A percentile compares a stretch with the other conserved stretches of the same genome.
Conservation (phyloP, 2,113 vertebrate species). For the Python bivittatus region DNA sequence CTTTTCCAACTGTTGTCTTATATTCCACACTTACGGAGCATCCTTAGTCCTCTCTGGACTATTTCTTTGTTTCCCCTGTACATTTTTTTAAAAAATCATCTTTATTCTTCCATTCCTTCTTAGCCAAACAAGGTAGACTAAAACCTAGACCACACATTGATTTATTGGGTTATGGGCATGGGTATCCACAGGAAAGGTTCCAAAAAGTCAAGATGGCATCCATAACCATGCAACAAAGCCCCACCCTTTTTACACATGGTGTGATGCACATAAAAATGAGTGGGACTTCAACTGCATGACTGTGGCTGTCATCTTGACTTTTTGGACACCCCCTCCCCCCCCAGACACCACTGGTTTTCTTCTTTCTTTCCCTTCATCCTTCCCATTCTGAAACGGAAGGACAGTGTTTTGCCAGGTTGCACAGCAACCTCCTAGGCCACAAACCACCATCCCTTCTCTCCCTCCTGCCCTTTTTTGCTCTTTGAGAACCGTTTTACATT, state of each 20-base stretch:
- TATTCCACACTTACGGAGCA: neutral
- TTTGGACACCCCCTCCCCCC: neutral
- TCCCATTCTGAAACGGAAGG: neutral
- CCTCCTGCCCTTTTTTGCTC: neutral
- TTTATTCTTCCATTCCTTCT: neutral
- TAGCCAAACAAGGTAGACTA: neutral
- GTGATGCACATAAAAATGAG: neutral
- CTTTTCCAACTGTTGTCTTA: neutral
- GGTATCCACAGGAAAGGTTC: neutral
- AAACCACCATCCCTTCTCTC: neutral
- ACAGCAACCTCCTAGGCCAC: too few species aligned
- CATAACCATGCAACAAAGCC: neutral
- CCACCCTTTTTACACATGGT: neutral
- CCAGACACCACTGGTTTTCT: neutral
- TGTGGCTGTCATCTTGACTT: neutral
- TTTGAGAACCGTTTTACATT: neutral
- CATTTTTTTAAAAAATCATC: neutral
- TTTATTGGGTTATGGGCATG: too few species aligned
- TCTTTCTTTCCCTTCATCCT: neutral
- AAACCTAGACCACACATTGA: too few species aligned
- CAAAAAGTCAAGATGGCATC: neutral
- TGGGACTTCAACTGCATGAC: neutral
- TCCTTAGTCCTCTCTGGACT: neutral
- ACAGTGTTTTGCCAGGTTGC: neutral
- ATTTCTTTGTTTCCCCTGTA: neutral